Percentiles rank a stretch among this genome's conserved stretches.
Conservation (phyloP, 2,113 vertebrate species). For the Tricholaema leucomelas region DNA sequence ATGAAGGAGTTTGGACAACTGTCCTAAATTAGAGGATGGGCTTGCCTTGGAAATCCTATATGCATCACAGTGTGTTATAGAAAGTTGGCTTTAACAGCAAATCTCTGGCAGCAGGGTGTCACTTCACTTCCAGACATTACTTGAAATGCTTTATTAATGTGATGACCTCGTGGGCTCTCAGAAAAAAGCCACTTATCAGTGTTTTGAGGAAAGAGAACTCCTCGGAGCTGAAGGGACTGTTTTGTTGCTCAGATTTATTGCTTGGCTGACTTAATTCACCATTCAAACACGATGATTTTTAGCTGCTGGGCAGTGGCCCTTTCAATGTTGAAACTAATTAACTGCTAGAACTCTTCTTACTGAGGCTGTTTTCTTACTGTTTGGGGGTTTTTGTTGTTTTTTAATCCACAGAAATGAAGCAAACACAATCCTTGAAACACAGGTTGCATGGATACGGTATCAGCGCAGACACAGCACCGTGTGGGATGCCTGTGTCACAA, state of each 20-base stretch:
- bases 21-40: slow-evolving; percentile 21
- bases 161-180: slow-evolving; percentile 33
- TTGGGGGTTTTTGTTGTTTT: neutral
- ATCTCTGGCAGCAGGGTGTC: slow-evolving; percentile 50
- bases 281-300: slow-evolving; percentile 56
- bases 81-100: slow-evolving; percentile 28
- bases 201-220: slow-evolving; percentile 24
- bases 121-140: slow-evolving; percentile 39
- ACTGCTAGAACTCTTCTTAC: slow-evolving; percentile 28
- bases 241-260: slow-evolving; percentile 64
- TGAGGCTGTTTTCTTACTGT: neutral
- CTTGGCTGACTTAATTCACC: slow-evolving; percentile 54
- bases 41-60: slow-evolving; percentile 19
- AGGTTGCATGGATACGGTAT: neutral
- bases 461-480: neutral
- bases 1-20: slow-evolving; percentile 34
- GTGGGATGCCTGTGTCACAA: neutral
- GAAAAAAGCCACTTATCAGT: slow-evolving; percentile 41
- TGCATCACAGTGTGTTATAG: slow-evolving; percentile 7
- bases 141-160: slow-evolving; percentile 65
- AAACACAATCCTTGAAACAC: neutral
- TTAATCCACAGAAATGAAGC: neutral
- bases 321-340: slow-evolving; percentile 60
- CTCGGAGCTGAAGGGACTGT: slow-evolving; percentile 33
- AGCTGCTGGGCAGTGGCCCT: slow-evolving; percentile 53